Conservation (phyloP, 1,140 invertebrate genomes). For the Armadillidium nasatum region DNA sequence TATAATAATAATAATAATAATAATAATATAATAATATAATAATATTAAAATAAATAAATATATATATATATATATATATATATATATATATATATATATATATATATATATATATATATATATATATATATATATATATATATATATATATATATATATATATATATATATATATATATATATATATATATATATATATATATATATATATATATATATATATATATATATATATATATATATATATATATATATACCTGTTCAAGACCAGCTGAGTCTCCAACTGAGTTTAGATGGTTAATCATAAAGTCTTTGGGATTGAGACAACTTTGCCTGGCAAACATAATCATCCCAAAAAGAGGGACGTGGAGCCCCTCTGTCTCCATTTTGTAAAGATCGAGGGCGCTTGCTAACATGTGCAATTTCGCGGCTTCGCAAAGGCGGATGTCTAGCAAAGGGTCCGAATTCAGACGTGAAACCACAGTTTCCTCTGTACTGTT, state of each 20-base stretch:
- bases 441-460: constrained; percentile 50
- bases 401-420: constrained; percentile 52
- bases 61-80: too few species aligned
- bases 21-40: too few species aligned
- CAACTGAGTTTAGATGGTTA: constrained; percentile 54
- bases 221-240: not conserved
- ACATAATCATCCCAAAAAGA: constrained; percentile 54
- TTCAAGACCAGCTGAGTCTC: constrained; percentile 52
- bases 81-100: too few species aligned
- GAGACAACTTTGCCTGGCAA: constrained; percentile 52
- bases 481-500: constrained; percentile 48
- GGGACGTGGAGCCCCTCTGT: constrained; percentile 50
- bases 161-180: not conserved
- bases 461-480: constrained; percentile 50
- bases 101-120: constrained; percentile 1
- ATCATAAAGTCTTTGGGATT: constrained; percentile 50
- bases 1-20: too few species aligned
- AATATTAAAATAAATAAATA: too few species aligned
- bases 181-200: not conserved
- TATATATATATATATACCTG: constrained; percentile 48
- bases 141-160: not conserved
- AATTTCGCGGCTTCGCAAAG: constrained; percentile 56
- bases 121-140: not conserved
- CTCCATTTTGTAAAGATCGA: constrained; percentile 48
- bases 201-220: constrained; percentile 6